phyloP scores from a whole-genome alignment of 2,113 vertebrate species.

The Pelecanus crispus region DNA sequence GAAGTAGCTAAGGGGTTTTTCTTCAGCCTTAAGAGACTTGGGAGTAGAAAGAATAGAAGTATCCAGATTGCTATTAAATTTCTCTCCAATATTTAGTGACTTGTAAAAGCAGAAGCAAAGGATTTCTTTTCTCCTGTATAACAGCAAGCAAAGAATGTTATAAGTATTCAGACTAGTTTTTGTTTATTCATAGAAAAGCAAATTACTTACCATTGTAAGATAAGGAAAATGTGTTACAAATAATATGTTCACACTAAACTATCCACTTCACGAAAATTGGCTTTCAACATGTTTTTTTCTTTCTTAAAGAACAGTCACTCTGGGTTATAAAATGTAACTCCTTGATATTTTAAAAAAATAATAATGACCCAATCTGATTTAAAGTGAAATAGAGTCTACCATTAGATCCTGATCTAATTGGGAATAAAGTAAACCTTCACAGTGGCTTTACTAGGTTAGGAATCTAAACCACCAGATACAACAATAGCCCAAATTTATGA shows the following conservation, averaged over 20 bases:
- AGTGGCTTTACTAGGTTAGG: background rate
- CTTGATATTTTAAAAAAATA: background rate
- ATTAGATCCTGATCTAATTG: background rate
- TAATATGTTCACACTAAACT: background rate
- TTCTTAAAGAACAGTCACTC: background rate
- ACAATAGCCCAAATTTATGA: background rate
- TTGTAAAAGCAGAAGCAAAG: background rate
- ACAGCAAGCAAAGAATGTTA: background rate
- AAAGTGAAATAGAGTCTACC: rapidly evolving
- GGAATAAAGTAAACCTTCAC: background rate
- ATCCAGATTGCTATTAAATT: background rate
- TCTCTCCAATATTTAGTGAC: background rate
- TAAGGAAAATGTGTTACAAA: background rate
- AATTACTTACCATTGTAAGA: background rate
- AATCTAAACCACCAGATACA: background rate
- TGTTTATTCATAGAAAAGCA: background rate
- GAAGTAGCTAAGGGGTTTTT: background rate
- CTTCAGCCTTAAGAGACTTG: background rate
- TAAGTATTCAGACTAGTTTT: background rate
- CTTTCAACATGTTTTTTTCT: background rate
- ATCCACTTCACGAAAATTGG: background rate
- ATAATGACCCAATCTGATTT: background rate
- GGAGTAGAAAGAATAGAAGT: background rate
- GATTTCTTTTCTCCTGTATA: background rate
- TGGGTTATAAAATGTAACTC: background rate